A percentile compares a stretch with the other conserved stretches of the same genome.
phyloP scores from a whole-genome alignment of 2,888 invertebrate species.

The Cordilura impudica region DNA sequence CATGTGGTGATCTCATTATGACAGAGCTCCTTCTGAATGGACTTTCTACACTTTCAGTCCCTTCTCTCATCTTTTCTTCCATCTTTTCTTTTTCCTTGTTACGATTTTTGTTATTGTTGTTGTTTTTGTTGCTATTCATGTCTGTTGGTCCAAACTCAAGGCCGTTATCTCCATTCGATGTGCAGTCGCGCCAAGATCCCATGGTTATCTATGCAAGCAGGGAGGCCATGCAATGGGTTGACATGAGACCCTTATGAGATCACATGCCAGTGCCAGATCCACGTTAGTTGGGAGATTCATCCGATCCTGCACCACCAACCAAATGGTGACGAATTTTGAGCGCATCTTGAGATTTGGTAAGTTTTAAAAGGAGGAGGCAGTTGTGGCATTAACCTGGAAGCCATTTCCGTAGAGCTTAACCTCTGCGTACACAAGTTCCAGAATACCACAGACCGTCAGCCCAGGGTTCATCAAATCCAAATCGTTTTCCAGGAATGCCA shows the following conservation, averaged over 20 bases:
- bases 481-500: not conserved
- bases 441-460: conserved; percentile 1
- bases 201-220: not conserved
- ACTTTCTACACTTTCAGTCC: not conserved
- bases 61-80: no score
- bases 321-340: no score
- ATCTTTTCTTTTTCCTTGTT: no score
- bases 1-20: not conserved
- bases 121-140: not conserved
- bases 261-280: not conserved
- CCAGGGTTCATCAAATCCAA: not conserved
- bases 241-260: no score
- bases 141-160: not conserved
- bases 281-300: not conserved
- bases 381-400: no score
- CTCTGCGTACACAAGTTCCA: not conserved
- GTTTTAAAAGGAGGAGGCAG: no score
- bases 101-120: not conserved
- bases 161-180: not conserved
- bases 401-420: not conserved
- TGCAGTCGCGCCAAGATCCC: not conserved
- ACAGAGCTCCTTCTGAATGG: not conserved
- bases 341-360: no score
- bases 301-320: no score
- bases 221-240: not conserved